Conservation (phyloP, 1,140 invertebrate genomes). For the Pseudomyrmex concolor region DNA sequence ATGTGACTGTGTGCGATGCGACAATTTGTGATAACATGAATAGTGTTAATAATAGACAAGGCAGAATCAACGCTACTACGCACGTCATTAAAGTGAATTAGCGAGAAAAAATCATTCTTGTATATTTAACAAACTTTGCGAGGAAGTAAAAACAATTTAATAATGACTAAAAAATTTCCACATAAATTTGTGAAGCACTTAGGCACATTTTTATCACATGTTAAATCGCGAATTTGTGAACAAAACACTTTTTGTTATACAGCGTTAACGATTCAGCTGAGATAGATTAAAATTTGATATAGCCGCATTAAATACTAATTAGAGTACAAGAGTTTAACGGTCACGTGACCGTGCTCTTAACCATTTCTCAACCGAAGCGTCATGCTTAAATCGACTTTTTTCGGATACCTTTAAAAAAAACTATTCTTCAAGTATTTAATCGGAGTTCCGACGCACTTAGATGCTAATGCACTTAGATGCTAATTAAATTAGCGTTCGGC, state of each 20-base stretch:
- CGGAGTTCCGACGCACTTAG: not conserved
- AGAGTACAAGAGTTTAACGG: not conserved
- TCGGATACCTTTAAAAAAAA: not conserved
- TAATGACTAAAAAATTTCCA: too few relatives aligned
- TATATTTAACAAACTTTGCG: too few relatives aligned
- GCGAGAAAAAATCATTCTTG: too few relatives aligned
- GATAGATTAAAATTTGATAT: not conserved
- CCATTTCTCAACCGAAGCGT: not conserved
- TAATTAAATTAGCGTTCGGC: slow-evolving; percentile 41
- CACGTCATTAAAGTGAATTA: not conserved
- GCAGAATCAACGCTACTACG: too few relatives aligned
- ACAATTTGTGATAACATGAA: slow-evolving; percentile 17
- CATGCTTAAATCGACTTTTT: not conserved
- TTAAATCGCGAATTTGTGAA: too few relatives aligned
- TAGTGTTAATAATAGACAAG: slow-evolving; percentile 25
- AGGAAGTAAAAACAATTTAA: too few relatives aligned
- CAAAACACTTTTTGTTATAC: not conserved
- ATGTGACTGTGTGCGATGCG: not conserved
- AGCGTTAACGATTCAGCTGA: not conserved
- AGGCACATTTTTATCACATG: too few relatives aligned
- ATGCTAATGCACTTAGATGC: not conserved
- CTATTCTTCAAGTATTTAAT: not conserved
- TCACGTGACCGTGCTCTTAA: too few relatives aligned
- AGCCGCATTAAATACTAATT: slow-evolving; percentile 21
- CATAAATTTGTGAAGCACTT: too few relatives aligned